Evolutionary conservation across 1,140 invertebrate species (phyloP).

Genomic region (Brachionus rubens): DNA sequence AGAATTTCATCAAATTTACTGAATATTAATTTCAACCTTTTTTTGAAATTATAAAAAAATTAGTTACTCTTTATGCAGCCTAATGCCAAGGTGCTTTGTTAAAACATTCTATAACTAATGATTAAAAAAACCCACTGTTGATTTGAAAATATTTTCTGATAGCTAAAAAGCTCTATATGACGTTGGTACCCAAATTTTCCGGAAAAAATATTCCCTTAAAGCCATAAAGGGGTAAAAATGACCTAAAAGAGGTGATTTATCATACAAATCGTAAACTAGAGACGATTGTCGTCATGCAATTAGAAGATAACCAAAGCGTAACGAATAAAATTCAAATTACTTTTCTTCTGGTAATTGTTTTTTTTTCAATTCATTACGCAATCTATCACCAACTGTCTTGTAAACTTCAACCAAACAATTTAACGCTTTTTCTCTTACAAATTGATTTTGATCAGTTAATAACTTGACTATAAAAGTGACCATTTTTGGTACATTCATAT

Average conservation of each 20-base stretch:
- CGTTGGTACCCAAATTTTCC: too few species aligned
- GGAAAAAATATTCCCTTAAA: too few species aligned
- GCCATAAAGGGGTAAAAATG: too few species aligned
- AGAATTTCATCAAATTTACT: slow-evolving; percentile 82
- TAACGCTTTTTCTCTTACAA: slow-evolving; percentile 75
- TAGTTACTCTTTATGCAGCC: slow-evolving; percentile 45
- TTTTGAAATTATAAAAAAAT: slow-evolving; percentile 49
- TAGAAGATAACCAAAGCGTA: slow-evolving; percentile 47
- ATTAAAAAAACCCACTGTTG: too few species aligned
- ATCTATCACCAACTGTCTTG: slow-evolving; percentile 83
- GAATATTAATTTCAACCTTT: slow-evolving; percentile 68
- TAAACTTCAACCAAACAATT: slow-evolving; percentile 83
- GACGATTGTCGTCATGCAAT: background rate
- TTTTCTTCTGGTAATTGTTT: slow-evolving; percentile 75
- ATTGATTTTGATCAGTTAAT: slow-evolving; percentile 76
- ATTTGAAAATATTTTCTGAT: too few species aligned
- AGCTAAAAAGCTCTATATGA: too few species aligned
- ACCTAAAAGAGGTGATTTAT: too few species aligned
- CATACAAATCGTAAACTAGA: too few species aligned
- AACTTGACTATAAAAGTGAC: slow-evolving; percentile 78
- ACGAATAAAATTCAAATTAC: slow-evolving; percentile 59
- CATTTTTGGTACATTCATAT: slow-evolving; percentile 74
- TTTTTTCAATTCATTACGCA: slow-evolving; percentile 75
- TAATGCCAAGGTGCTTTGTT: too few species aligned
- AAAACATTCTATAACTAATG: too few species aligned